Base-by-base conservation (phyloP, 2,888 invertebrate species). In the Margaritifera margaritifera region DNA sequence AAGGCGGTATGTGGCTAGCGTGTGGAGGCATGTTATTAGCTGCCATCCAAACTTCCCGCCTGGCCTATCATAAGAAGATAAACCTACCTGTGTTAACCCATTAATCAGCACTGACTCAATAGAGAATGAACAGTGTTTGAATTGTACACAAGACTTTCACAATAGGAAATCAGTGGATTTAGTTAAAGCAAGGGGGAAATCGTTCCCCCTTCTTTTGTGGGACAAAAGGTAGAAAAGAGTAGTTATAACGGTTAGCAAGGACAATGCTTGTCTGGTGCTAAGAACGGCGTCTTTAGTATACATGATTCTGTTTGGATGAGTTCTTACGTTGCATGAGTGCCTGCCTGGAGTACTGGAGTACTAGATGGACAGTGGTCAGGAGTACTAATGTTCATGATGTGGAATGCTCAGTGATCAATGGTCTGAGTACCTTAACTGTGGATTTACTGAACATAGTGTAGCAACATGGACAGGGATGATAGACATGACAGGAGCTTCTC, bases 21-120 rank as follows among this genome's bases (percentile, higher is more conserved):
- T 66, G 69, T 42, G 42, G 42, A 42, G 42, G 42, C 42, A 42
- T 42, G 42, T 42, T 15, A 42, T 42, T 42, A 42, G 42, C 42
- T 42, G 42, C 42, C 42, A 42, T 76, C 66, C 65, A 71, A 70
- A 74, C 76, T 80, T 80, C 81, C 80, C 81, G 81, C 81, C 70
- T 57, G 57, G 52, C 62, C 55, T 57, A 51, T 56, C 63, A 81
- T 81, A 81, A 80, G 74, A 69, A 68, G 77, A 74, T 74, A 74
- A 74, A 60, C 65, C 60, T 73, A 71, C 73, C 71, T 71, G 65
- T 69, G 64, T 68, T 72, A 64, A 70, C 66, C 70, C 68, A 62
- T 31, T 72, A 75, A 69, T 73, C 69, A 24, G 55, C 11, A 42
- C 42, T 11, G 42, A 42, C 15, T 42, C 42, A 42, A 42, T 42